Percentiles rank a stretch among this genome's conserved stretches.
phyloP scores from a whole-genome alignment of 1,140 invertebrate species.

The Ips typographus region DNA sequence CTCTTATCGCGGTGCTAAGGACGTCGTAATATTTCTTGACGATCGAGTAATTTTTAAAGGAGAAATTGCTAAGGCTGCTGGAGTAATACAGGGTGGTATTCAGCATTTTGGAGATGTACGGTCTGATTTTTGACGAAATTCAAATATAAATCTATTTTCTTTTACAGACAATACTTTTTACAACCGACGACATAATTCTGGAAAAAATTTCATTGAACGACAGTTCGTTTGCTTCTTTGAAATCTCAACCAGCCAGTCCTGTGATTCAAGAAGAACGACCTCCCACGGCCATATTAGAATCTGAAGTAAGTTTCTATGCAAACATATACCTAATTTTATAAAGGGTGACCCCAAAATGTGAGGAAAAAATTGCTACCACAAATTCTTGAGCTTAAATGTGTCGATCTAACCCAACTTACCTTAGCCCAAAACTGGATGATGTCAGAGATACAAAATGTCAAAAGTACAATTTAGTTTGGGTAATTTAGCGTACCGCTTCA shows the following conservation, averaged over 20 bases:
- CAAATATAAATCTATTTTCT: background rate
- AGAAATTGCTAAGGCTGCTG: slow-evolving; percentile 77
- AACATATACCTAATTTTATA: background rate
- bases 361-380: background rate
- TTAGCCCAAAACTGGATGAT: too few relatives aligned
- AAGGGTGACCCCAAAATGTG: too few relatives aligned
- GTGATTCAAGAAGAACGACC: slow-evolving; percentile 57
- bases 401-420: too few relatives aligned
- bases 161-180: slow-evolving; percentile 79
- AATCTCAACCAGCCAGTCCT: slow-evolving; percentile 50
- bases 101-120: slow-evolving; percentile 79
- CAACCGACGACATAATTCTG: slow-evolving; percentile 71
- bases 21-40: slow-evolving; percentile 72
- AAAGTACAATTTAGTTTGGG: too few relatives aligned
- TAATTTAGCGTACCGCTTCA: too few relatives aligned
- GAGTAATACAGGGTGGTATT: slow-evolving; percentile 67
- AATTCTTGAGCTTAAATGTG: too few relatives aligned
- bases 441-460: too few relatives aligned
- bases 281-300: slow-evolving; percentile 54
- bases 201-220: slow-evolving; percentile 74
- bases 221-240: slow-evolving; percentile 61
- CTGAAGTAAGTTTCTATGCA: slow-evolving; percentile 18
- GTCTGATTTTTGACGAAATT: slow-evolving; percentile 1
- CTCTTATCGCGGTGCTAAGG: slow-evolving; percentile 71
- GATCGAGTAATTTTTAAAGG: slow-evolving; percentile 70